Evolutionary conservation across 1,140 invertebrate species (phyloP).

Genomic region (Ganaspis sp.): DNA sequence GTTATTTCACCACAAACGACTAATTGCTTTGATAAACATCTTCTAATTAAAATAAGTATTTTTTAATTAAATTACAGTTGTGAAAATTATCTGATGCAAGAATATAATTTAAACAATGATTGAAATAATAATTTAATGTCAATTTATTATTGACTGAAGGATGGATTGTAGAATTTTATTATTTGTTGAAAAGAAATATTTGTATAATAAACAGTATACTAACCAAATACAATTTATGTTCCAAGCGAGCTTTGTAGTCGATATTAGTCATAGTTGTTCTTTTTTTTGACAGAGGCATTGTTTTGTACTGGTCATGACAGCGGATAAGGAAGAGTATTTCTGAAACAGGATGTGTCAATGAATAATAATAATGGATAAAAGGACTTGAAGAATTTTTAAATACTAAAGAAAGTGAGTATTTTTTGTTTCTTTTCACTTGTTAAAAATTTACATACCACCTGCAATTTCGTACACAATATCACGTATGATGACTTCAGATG

Average conservation of each 20-base stretch:
- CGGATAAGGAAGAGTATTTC: conserved; percentile 24
- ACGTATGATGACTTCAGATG: too few relatives aligned
- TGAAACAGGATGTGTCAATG: conserved; percentile 43
- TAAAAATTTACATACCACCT: background rate
- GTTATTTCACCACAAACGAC: too few relatives aligned
- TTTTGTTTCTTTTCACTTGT: background rate
- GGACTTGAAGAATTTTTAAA: background rate
- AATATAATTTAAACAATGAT: too few relatives aligned
- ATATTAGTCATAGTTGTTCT: conserved; percentile 71
- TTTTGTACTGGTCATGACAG: conserved; percentile 69
- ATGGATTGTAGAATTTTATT: too few relatives aligned
- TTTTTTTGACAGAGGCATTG: conserved; percentile 70
- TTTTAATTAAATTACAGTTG: too few relatives aligned
- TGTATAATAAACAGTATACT: conserved; percentile 44
- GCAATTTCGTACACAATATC: background rate
- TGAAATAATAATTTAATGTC: too few relatives aligned
- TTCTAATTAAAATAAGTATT: too few relatives aligned
- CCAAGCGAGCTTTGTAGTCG: conserved; percentile 81
- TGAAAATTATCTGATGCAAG: too few relatives aligned
- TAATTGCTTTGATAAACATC: too few relatives aligned
- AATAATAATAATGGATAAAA: background rate
- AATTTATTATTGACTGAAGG: too few relatives aligned
- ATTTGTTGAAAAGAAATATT: too few relatives aligned
- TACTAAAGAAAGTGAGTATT: background rate
- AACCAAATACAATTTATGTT: conserved; percentile 84